Conservation (phyloP, 2,888 invertebrate species). For the Oxystoma pomonae region DNA sequence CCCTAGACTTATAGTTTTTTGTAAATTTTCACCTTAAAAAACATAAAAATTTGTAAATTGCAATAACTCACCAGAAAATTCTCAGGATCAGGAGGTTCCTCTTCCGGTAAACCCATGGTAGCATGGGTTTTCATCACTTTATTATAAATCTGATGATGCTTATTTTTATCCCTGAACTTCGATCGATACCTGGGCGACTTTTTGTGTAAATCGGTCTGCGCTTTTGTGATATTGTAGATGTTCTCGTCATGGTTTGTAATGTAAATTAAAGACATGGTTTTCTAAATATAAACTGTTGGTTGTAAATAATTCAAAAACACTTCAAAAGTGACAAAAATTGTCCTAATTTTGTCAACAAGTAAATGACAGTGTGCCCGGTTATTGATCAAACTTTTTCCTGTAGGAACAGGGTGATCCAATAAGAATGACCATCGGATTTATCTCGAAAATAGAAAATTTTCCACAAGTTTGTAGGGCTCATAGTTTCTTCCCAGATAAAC, state of each 20-base stretch:
- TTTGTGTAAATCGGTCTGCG: constrained; percentile 18
- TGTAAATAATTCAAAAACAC: neutral
- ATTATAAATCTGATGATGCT: constrained; percentile 35
- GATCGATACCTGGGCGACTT: constrained; percentile 55
- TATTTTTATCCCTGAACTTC: constrained; percentile 41
- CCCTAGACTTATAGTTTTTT: too few species aligned
- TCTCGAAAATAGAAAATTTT: too few species aligned
- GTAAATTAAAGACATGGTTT: constrained; percentile 59
- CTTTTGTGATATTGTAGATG: constrained; percentile 57
- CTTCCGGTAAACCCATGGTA: constrained; percentile 66
- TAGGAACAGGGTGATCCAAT: too few species aligned
- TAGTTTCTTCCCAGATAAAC: too few species aligned
- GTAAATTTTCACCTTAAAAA: too few species aligned
- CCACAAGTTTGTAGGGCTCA: too few species aligned
- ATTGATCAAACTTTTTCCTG: too few species aligned
- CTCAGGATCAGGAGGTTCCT: constrained; percentile 56
- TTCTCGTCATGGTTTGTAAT: constrained; percentile 64
- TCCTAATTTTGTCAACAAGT: too few species aligned
- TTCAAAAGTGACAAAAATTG: neutral
- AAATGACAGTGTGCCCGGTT: too few species aligned
- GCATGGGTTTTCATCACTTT: constrained; percentile 46
- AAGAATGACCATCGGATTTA: too few species aligned
- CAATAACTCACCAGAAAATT: constrained; percentile 51
- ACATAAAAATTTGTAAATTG: too few species aligned
- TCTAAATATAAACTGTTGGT: neutral